These are phyloP conservation scores for Popillia japonica DNA, from an alignment of 1,140 invertebrate species.

Conservation along the genomic window DNA sequence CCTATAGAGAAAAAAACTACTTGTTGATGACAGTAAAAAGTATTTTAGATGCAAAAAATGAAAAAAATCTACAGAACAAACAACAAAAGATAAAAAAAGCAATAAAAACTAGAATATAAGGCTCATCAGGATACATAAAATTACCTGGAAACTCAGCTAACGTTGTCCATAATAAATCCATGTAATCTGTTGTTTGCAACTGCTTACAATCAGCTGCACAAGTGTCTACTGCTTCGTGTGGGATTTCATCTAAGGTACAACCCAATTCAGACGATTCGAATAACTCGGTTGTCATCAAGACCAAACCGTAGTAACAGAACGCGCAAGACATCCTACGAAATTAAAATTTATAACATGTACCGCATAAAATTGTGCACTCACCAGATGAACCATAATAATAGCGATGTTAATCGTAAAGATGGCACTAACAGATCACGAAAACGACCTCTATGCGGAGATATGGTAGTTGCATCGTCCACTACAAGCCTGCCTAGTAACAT, in stretches of 20 bases:
- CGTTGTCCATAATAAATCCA: constrained; percentile 93
- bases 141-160: constrained; percentile 92
- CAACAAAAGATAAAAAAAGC: constrained; percentile 49
- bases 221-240: constrained; percentile 60
- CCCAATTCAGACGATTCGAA: constrained; percentile 75
- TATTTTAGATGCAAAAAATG: too few relatives aligned
- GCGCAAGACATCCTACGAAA: constrained; percentile 86
- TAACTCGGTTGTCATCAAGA: constrained; percentile 94
- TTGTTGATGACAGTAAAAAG: too few relatives aligned
- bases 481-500: constrained; percentile 89
- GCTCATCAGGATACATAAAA: too few relatives aligned
- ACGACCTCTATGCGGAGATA: constrained; percentile 71
- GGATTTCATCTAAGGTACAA: constrained; percentile 58
- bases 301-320: constrained; percentile 96
- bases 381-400: constrained; percentile 96
- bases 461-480: constrained; percentile 74
- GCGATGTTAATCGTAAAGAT: constrained; percentile 83
- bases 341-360: constrained; percentile 70
- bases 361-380: constrained; percentile 79
- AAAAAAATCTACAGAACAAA: too few relatives aligned
- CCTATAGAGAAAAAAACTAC: too few relatives aligned
- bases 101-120: constrained; percentile 14
- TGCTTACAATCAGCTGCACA: constrained; percentile 79
- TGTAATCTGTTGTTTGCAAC: constrained; percentile 86
- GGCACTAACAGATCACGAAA: constrained; percentile 82